Base-by-base conservation (phyloP, 2,888 invertebrate genomes). In the Tridacna crocea region DNA sequence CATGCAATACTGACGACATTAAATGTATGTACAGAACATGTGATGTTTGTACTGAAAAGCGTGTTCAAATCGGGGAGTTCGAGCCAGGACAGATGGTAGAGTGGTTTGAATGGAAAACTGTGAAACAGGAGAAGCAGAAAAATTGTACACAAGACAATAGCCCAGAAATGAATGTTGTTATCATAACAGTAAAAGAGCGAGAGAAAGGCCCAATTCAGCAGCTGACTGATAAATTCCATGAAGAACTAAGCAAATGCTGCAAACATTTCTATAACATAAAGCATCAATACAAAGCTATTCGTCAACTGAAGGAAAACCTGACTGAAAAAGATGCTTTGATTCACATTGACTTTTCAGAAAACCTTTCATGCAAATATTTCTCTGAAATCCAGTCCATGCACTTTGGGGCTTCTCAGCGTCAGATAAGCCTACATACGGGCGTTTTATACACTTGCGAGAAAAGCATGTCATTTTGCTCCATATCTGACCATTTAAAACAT, bases 331-430 rank as follows among this genome's bases (percentile, higher is more conserved):
- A 91, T 65, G 78, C 75, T 17, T 68, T 92, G 0, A 84, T 90
- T 22, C 91, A 92, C 75, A 86, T 91, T 76, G 92, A 94, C 82
- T 94, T 95, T 85, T 88, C 91, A 3, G 94, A 94, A 89, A 75
- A 75, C 17, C 27, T 48, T 6, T 19, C 22, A 0, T 77, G 81
- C 70, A 81, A 77, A 73, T 74, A 68, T 19, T 15, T 26, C 2
- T n/a, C 22, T 0, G 81, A 81, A 27, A 77, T 77, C 0, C 81
- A 81, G 36, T 24, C 70, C 72, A 55, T 68, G 60, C 58, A 79
- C 73, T 74, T 74, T 73, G 55, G 72, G 26, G 65, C 73, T 11
- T 81, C 81, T 2, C 47, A 68, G 63, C 51, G 73, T 12, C 77
- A 77, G 36, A 65, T 81, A 13, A 77, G 65, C 27, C 24, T 81